A percentile compares a stretch with the other conserved stretches of the same genome.
phyloP scores from a whole-genome alignment of 2,888 invertebrate genomes.

The Parnassius mnemosyne region DNA sequence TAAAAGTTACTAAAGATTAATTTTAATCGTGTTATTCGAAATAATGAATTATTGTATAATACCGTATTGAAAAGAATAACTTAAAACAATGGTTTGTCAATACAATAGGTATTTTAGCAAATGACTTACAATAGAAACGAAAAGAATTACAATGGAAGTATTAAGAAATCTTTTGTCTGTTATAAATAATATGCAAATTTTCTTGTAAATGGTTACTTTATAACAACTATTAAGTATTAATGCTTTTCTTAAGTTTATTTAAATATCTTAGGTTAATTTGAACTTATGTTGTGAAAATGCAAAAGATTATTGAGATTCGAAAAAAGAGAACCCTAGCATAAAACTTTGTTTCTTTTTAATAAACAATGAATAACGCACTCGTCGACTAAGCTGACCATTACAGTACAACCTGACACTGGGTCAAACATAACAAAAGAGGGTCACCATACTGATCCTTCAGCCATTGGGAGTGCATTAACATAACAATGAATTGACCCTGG shows the following conservation, averaged over 20 bases:
- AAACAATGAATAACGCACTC: conserved; percentile 6
- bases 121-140: conserved; percentile 11
- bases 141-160: background rate
- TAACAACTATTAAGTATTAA: no score
- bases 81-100: conserved; percentile 23
- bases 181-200: no score
- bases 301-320: no score
- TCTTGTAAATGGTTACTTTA: no score
- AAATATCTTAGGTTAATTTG: no score
- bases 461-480: conserved; percentile 45
- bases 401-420: conserved; percentile 63
- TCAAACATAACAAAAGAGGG: conserved; percentile 56
- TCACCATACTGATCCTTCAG: conserved; percentile 43
- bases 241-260: no score
- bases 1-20: conserved; percentile 29
- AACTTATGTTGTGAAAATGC: no score
- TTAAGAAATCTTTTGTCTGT: no score
- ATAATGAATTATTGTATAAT: conserved; percentile 13
- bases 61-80: conserved; percentile 14
- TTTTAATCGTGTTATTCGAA: conserved; percentile 28
- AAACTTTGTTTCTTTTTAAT: no score
- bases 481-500: conserved; percentile 58
- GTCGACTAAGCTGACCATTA: conserved; percentile 43
- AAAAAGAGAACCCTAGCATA: no score
- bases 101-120: conserved; percentile 23